Percentiles rank a stretch among this genome's conserved stretches.
Evolutionary conservation across 2,888 invertebrate genomes (phyloP).

Genomic region (Alsophila aescularia): DNA sequence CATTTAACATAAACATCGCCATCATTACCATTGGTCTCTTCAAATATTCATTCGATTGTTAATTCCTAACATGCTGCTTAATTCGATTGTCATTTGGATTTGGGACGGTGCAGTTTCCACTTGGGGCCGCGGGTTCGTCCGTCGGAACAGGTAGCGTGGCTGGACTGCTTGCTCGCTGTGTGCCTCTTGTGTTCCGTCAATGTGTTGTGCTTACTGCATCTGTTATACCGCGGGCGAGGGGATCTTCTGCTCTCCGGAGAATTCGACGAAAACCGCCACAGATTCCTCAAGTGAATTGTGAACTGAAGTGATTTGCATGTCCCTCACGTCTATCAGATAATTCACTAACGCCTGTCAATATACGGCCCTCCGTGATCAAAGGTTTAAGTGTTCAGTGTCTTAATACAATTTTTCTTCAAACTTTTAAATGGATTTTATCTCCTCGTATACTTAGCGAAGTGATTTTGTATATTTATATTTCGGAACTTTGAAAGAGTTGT

Average conservation of each 20-base stretch:
- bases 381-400: background rate
- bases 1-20: slow-evolving; percentile 39
- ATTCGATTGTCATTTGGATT: slow-evolving; percentile 60
- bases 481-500: background rate
- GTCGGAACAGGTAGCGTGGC: slow-evolving; percentile 93
- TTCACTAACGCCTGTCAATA: slow-evolving; percentile 19
- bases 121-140: slow-evolving; percentile 84
- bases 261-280: slow-evolving; percentile 69
- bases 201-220: slow-evolving; percentile 86
- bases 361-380: slow-evolving; percentile 6
- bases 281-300: slow-evolving; percentile 62
- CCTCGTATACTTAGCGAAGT: no score
- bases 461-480: background rate
- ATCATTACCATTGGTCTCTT: slow-evolving; percentile 24
- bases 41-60: slow-evolving; percentile 66
- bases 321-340: slow-evolving; percentile 20
- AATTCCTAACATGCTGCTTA: slow-evolving; percentile 82
- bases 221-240: slow-evolving; percentile 74
- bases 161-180: slow-evolving; percentile 88
- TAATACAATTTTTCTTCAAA: background rate
- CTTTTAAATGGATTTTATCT: no score
- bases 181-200: slow-evolving; percentile 87
- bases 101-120: slow-evolving; percentile 78
- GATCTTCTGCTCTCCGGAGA: slow-evolving; percentile 61
- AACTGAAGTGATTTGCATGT: slow-evolving; percentile 50